Percentiles rank a stretch among this genome's conserved stretches.
Conservation (phyloP, 1,140 invertebrate species). For the Armadillidium nasatum region DNA sequence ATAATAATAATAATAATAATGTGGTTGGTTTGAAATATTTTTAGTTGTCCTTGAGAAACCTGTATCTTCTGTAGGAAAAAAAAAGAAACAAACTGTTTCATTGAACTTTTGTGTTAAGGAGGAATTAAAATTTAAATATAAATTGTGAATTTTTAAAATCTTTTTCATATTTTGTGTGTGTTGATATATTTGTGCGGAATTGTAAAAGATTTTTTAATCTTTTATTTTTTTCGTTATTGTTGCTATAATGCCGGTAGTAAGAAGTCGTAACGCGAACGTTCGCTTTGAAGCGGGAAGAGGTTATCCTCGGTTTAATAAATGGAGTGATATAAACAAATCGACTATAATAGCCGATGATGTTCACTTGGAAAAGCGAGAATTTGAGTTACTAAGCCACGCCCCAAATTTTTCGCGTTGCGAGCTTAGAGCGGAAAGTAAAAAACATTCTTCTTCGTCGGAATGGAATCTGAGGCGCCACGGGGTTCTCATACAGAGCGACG, state of each 20-base stretch:
- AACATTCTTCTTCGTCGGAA: background rate
- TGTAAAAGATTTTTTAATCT: too few relatives aligned
- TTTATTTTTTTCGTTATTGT: background rate
- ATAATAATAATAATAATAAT: too few relatives aligned
- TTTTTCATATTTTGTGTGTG: too few relatives aligned
- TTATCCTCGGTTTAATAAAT: background rate
- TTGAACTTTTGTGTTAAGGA: too few relatives aligned
- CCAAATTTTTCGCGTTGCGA: background rate
- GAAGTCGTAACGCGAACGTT: background rate
- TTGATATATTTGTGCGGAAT: too few relatives aligned
- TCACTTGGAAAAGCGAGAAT: background rate
- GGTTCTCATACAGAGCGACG: background rate
- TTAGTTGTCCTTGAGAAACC: too few relatives aligned
- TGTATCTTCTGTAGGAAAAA: too few relatives aligned
- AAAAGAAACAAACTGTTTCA: too few relatives aligned
- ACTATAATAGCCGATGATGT: background rate
- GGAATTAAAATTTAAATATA: too few relatives aligned
- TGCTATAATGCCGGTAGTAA: background rate
- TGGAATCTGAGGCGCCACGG: background rate
- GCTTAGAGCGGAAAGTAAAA: background rate
- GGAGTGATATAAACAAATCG: background rate
- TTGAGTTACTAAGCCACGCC: background rate
- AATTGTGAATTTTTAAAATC: too few relatives aligned
- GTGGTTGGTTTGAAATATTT: too few relatives aligned
- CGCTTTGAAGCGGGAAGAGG: background rate